Evolutionary conservation across 2,888 invertebrate genomes (phyloP).

Genomic region (Volucella bombylans): DNA sequence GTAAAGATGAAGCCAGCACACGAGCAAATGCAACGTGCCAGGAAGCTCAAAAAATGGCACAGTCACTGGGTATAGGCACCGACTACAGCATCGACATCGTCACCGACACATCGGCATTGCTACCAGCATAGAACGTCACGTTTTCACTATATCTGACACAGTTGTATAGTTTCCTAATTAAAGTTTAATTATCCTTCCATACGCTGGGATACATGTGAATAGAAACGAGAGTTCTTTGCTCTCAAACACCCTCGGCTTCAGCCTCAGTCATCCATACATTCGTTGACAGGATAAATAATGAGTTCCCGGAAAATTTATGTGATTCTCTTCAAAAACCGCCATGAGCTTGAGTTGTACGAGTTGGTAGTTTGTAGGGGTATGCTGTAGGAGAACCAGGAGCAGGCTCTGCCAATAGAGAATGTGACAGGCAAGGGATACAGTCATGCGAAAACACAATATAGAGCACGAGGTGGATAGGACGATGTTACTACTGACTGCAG

Average conservation of each 20-base stretch:
- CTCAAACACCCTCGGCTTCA: constrained; percentile 70
- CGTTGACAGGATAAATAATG: constrained; percentile 74
- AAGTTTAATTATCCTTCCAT: constrained; percentile 74
- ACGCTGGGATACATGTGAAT: constrained; percentile 66
- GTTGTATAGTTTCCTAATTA: constrained; percentile 74
- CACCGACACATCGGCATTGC: background rate
- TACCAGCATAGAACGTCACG: constrained; percentile 52
- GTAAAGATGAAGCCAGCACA: background rate
- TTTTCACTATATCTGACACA: constrained; percentile 69
- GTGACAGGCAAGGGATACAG: background rate
- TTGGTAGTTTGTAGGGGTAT: background rate
- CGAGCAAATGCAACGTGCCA: constrained; percentile 53
- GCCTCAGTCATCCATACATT: constrained; percentile 71
- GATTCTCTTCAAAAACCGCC: constrained; percentile 68
- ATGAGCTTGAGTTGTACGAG: constrained; percentile 22
- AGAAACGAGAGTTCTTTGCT: constrained; percentile 64
- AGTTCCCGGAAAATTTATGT: constrained; percentile 72
- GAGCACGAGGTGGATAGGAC: constrained; percentile 59
- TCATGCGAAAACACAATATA: constrained; percentile 31
- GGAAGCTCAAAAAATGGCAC: constrained; percentile 50
- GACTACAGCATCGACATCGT: background rate
- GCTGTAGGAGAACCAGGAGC: constrained; percentile 10
- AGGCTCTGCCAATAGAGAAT: background rate
- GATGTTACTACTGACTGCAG: constrained; percentile 67
- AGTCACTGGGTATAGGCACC: constrained; percentile 6